Evolutionary conservation across 2,113 vertebrate species (phyloP).

Genomic region (Sylvietta virens): DNA sequence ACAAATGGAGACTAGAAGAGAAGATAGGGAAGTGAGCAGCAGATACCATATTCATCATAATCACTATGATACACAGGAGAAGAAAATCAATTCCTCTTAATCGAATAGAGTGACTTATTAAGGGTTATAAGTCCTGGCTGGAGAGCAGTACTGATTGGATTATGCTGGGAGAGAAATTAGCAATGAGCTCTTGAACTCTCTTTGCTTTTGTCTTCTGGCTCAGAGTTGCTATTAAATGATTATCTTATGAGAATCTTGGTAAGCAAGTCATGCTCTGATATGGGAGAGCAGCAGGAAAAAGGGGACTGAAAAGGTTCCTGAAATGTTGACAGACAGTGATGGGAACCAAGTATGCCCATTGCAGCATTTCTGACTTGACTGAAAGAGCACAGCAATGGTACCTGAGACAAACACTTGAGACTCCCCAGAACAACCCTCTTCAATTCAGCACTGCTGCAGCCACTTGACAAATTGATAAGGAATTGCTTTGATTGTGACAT

Average conservation of each 20-base stretch:
- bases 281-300: slow-evolving; percentile 18
- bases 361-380: neutral
- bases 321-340: slow-evolving; percentile 55
- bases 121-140: slow-evolving; percentile 80
- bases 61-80: slow-evolving; percentile 77
- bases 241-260: slow-evolving; percentile 65
- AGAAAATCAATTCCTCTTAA: slow-evolving; percentile 85
- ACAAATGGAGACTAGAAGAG: slow-evolving; percentile 62
- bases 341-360: neutral
- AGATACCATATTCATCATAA: slow-evolving; percentile 83
- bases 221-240: slow-evolving; percentile 66
- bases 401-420: neutral
- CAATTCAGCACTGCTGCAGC: neutral
- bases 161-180: slow-evolving; percentile 75
- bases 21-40: slow-evolving; percentile 19
- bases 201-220: slow-evolving; percentile 71
- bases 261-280: slow-evolving; percentile 71
- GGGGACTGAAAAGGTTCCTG: slow-evolving; percentile 47
- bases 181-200: slow-evolving; percentile 65
- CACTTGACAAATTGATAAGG: neutral
- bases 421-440: neutral
- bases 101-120: slow-evolving; percentile 88
- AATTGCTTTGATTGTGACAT: neutral
- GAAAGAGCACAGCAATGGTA: neutral
- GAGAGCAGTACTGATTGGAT: slow-evolving; percentile 75